Base-by-base conservation (phyloP, 2,797 vertebrate species). In the Carduelis carduelis region DNA sequence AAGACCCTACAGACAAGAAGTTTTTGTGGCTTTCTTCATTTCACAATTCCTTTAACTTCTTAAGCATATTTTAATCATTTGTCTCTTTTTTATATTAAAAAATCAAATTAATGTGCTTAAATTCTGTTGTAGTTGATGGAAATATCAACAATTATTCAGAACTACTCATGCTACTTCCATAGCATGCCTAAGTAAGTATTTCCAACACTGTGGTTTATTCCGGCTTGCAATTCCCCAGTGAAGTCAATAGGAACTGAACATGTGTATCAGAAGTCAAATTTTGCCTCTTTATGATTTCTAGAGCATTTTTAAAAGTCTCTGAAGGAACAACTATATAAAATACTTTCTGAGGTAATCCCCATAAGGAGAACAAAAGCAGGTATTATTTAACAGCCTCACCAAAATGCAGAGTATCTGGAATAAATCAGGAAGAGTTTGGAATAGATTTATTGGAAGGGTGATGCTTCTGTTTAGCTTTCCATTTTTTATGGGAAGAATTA, bases 401-500 rank as follows among this genome's bases (percentile, higher is more conserved):
- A 66, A 96, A 96, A 90, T 0, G 16, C 81, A 93, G 90, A 21
- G 11, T 60, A 94, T 75, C 85, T 95, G 94, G 90, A 97, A 97
- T 92, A 55, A 95, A 93, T 96, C 79, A 89, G 90, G 83, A 93
- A 91, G 89, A 86, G 66, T 89, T 97, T 97, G 90, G 90, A 96
- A 87, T 83, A 66, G 86, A 83, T 90, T 90, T 90, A 77, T 93
- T 96, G 77, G 43, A 97, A 97, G 93, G 53, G 74, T 77, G 79
- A 96, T 96, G 88, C 90, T 94, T 95, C 89, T 95, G 87, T 91
- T 70, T 72, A 83, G 90, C 82, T 87, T 96, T 96, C 93, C 87
- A 74, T 94, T 83, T 96, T 96, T 97, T 96, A 94, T 6, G 72
- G 69, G 94, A 96, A 96, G 92, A 90, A 92, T 95, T 97, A 97